Base-by-base conservation (phyloP, 2,797 vertebrate genomes). In the Champsocephalus gunnari region DNA sequence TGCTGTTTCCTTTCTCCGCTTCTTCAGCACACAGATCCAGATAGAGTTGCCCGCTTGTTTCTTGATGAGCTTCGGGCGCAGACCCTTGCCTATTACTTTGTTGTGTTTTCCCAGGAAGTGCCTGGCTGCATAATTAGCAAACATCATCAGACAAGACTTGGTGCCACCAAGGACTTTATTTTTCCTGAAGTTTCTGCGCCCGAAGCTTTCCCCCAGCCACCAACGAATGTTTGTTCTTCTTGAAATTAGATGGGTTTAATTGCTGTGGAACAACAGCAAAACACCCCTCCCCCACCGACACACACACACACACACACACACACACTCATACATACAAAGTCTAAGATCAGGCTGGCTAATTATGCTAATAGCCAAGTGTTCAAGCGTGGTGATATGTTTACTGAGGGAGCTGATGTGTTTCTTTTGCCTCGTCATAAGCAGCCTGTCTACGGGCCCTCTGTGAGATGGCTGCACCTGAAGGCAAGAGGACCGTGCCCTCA, bases 211-310 rank as follows among this genome's bases (percentile, higher is more conserved):
- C 96, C 95, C 95, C 93, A 96, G 95, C 94, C 94, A 92, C 94
- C 94, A 94, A 97, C 98, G 96, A 97, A 96, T 99, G 97, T 98
- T 98, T 99, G 97, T 96, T 96, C 97, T 97, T 96, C 95, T 95
- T 95, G 96, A 97, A 97, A 99, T 99, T 97, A 96, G 96, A 99
- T 96, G 97, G 96, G 95, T 98, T 98, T 99, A 98, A 98, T 98
- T 98, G 97, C 97, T 97, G 96, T 96, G 96, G 90, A 94, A 93
- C 91, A 94, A 88, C 86, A 96, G 85, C 83, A 96, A 96, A 38
- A 38, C 94, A 90, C 93, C 94, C 85, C 54, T 75, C 66, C 66
- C 73, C 64, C 73, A 8, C 70, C 73, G 70, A 24, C 24, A 24
- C 24, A 24, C 24, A 24, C 24, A 24, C 24, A 24, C 24, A 24